phyloP scores from a whole-genome alignment of 2,113 vertebrate genomes.

The Ciconia stormi region DNA sequence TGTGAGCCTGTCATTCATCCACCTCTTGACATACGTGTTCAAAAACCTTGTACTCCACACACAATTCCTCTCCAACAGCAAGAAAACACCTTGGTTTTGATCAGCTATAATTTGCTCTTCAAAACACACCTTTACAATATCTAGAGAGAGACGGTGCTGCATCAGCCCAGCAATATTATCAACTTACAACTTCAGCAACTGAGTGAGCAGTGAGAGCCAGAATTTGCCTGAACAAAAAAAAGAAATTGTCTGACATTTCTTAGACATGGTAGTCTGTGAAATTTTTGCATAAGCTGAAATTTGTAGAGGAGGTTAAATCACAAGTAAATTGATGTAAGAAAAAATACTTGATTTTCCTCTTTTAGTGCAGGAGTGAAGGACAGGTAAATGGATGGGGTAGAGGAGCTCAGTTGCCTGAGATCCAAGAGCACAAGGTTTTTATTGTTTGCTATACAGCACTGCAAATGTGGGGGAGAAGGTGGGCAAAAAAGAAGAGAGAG shows the following conservation, averaged over 20 bases:
- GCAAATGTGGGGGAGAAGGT: neutral
- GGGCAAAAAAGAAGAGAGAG: neutral
- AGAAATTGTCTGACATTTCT: neutral
- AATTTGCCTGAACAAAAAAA: neutral
- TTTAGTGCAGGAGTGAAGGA: neutral
- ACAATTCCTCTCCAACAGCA: neutral
- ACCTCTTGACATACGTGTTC: neutral
- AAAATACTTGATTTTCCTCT: neutral
- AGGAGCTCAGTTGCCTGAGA: neutral
- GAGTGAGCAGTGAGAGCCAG: neutral
- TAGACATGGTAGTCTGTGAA: neutral
- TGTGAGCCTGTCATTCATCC: neutral
- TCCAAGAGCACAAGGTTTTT: neutral
- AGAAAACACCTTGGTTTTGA: neutral
- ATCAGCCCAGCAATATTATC: neutral
- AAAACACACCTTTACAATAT: neutral
- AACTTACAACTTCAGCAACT: neutral
- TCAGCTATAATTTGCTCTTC: neutral
- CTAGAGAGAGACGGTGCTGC: neutral
- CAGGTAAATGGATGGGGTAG: neutral
- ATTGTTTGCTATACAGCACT: neutral
- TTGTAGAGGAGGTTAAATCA: neutral
- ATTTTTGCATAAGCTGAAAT: neutral
- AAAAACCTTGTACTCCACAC: neutral
- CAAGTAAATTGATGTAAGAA: neutral